Evolutionary conservation across 2,888 invertebrate genomes (phyloP), one percentile per base, ranked within the genome.

Genomic region (Osedax fenrisi): DNA sequence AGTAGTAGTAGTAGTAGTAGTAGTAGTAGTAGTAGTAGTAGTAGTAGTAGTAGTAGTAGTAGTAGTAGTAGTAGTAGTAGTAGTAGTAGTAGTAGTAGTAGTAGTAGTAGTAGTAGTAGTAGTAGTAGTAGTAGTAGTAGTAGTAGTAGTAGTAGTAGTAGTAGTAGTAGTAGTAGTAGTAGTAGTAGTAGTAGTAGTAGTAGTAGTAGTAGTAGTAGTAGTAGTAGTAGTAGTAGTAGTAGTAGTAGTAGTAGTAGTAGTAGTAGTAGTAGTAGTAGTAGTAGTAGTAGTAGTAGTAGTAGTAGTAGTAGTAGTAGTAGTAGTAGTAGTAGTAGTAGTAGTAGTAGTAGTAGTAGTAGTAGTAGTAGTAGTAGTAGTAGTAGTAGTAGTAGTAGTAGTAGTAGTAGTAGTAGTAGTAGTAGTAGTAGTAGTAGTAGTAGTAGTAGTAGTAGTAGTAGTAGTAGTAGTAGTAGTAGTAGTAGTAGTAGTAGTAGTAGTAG

Each of bases 171-270:
- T n/a, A n/a, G 61, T 3, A 61, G 61, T 2, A 61, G 61, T 2
- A 61, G 3, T 2, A 61, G 61, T 2, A 61, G 61, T 61, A 61
- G 61, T 61, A 61, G 61, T 2, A 61, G 61, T 61, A 61, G 61
- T 61, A 61, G 61, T 61, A 61, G 61, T 61, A 61, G 61, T 61
- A 61, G 61, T 61, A 61, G 61, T 61, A 61, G 61, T 61, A 61
- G 61, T 61, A 61, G 61, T 61, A 61, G 61, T 61, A 61, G 61
- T 61, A 61, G 61, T 61, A 61, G 61, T 61, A 61, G 61, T 61
- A 61, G 61, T 61, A 61, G 61, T 61, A 61, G 61, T 61, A 61
- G 61, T 61, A 61, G 61, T 61, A 61, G 61, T 61, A 61, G 61
- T 61, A 61, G 61, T 61, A 61, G 61, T 61, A 61, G 61, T 61